Conservation (phyloP, 2,888 invertebrate species). For the Gordius sp. region DNA sequence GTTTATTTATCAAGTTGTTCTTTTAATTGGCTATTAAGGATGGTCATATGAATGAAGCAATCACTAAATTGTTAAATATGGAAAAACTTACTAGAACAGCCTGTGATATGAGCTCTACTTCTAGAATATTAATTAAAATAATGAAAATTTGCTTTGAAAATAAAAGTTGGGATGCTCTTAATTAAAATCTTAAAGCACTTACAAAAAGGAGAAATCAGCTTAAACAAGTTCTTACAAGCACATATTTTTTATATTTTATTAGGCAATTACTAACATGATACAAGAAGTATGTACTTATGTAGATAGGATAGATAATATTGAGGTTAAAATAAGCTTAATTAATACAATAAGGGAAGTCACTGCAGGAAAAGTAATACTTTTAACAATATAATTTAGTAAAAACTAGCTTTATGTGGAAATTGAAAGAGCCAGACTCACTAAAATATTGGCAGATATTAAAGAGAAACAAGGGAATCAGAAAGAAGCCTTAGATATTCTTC, state of each 20-base stretch:
- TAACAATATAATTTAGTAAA: constrained; percentile 16
- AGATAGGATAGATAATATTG: constrained; percentile 64
- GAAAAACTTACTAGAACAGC: constrained; percentile 73
- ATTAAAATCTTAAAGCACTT: constrained; percentile 63
- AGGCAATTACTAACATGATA: constrained; percentile 63
- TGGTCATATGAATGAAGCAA: constrained; percentile 67
- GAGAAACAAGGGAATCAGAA: constrained; percentile 38
- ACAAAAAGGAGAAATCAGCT: constrained; percentile 79
- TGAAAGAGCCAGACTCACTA: constrained; percentile 76
- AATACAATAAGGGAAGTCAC: constrained; percentile 78
- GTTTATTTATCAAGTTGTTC: constrained; percentile 22
- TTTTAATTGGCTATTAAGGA: constrained; percentile 29
- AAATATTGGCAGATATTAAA: constrained; percentile 36
- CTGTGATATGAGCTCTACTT: constrained; percentile 76
- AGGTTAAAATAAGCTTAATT: constrained; percentile 66
- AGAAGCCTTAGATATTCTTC: constrained; percentile 70
- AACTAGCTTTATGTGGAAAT: constrained; percentile 88
- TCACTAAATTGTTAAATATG: constrained; percentile 61
- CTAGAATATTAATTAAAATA: constrained; percentile 64
- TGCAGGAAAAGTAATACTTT: constrained; percentile 52
- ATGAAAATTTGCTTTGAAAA: constrained; percentile 58
- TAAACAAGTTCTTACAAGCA: constrained; percentile 34
- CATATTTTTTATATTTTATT: constrained; percentile 25
- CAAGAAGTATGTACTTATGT: constrained; percentile 77
- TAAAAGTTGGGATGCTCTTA: constrained; percentile 66